phyloP scores from a whole-genome alignment of 2,113 vertebrate species.

The Zootoca vivipara region DNA sequence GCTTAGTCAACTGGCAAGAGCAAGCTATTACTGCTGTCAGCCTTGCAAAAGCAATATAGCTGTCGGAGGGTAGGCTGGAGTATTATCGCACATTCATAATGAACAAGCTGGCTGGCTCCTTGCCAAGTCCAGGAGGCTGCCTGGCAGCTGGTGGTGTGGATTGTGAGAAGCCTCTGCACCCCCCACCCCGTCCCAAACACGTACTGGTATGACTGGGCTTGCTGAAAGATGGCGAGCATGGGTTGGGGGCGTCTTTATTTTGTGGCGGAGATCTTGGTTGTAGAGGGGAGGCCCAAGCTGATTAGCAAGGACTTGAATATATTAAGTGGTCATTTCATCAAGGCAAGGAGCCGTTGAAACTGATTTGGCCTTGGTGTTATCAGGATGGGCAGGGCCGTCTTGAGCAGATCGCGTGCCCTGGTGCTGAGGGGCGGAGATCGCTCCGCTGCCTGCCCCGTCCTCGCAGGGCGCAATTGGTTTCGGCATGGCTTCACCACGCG shows the following conservation, averaged over 20 bases:
- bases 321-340: not conserved
- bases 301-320: not conserved
- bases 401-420: no score
- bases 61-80: not conserved
- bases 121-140: fast-evolving
- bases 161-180: not conserved
- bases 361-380: not conserved
- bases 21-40: conserved; percentile 15
- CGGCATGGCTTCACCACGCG: no score
- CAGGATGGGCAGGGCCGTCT: no score
- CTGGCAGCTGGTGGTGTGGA: fast-evolving
- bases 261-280: not conserved
- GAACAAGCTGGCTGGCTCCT: fast-evolving
- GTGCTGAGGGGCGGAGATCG: no score
- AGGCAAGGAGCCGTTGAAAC: no score
- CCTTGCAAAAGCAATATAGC: not conserved
- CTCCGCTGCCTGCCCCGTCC: no score
- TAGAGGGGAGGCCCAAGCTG: not conserved
- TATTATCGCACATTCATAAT: not conserved
- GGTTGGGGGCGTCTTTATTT: not conserved
- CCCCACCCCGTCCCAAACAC: not conserved
- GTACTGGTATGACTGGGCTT: not conserved
- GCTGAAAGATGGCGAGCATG: not conserved
- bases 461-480: no score
- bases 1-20: conserved; percentile 29